A percentile compares a stretch with the other conserved stretches of the same genome.
These are phyloP conservation scores for Caranx ignobilis DNA, from an alignment of 2,113 vertebrate species.

Conservation along the genomic window DNA sequence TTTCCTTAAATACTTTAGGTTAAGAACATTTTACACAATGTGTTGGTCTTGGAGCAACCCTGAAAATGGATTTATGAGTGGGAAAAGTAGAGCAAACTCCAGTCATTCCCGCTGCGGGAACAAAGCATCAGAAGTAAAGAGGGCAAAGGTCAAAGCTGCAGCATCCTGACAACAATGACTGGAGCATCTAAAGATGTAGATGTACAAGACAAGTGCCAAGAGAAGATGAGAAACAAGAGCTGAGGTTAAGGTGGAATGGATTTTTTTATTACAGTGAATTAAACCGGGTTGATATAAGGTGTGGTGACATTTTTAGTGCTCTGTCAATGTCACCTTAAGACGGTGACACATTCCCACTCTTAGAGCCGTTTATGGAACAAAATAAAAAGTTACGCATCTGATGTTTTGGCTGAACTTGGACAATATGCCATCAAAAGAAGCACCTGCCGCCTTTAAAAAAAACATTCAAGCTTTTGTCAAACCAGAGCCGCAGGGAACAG, in stretches of 20 bases:
- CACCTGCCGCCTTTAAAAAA: constrained; percentile 18
- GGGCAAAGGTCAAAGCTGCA: neutral
- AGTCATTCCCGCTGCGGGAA: no score
- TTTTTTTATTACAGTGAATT: constrained; percentile 4
- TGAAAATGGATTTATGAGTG: neutral
- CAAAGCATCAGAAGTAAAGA: neutral
- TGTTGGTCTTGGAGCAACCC: neutral
- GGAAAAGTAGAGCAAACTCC: neutral
- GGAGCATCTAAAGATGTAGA: constrained; percentile 14
- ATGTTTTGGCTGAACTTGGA: constrained; percentile 12
- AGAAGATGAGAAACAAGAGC: neutral
- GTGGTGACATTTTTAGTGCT: constrained; percentile 24
- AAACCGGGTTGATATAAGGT: neutral
- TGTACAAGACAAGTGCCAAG: neutral
- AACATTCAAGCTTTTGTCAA: constrained; percentile 24
- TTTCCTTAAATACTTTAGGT: neutral
- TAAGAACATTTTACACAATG: neutral
- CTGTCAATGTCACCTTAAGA: constrained; percentile 9
- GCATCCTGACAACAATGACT: neutral
- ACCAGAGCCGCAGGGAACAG: constrained; percentile 1
- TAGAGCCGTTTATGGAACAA: neutral
- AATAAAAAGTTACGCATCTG: neutral
- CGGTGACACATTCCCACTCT: constrained; percentile 9
- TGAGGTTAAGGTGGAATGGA: neutral
- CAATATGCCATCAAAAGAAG: neutral